Conservation (phyloP, 2,113 vertebrate species). For the Paraplagusia blochii region DNA sequence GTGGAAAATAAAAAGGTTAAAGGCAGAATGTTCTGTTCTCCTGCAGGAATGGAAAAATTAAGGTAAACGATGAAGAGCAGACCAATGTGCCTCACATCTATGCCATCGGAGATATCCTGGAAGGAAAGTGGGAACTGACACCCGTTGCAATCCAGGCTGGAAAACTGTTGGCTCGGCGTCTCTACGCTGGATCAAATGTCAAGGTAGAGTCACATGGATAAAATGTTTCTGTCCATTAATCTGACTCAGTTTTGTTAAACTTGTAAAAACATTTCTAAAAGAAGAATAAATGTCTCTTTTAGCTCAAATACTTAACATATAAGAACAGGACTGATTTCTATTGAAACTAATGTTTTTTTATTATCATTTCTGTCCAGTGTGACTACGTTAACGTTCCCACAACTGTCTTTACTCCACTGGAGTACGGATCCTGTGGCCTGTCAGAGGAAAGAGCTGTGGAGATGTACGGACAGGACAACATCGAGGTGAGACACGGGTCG, state of each 20-base stretch:
- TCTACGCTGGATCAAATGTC: conserved; percentile 75
- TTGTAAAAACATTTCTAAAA: no score
- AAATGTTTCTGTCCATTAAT: no score
- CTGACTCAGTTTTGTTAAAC: no score
- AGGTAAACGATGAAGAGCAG: conserved; percentile 89
- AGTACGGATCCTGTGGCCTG: conserved; percentile 91
- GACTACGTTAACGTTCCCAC: conserved; percentile 93
- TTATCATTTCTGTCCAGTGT: conserved; percentile 78
- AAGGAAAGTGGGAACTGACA: conserved; percentile 90
- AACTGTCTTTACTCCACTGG: conserved; percentile 93
- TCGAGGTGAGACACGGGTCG: conserved; percentile 77
- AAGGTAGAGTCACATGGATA: conserved; percentile 76
- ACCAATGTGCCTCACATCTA: conserved; percentile 89
- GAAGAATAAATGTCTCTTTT: no score
- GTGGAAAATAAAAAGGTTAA: no score
- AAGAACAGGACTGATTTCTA: no score
- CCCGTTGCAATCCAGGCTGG: conserved; percentile 95
- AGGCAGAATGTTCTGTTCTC: neutral
- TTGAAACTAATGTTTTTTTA: neutral
- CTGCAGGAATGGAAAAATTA: conserved; percentile 87
- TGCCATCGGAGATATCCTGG: conserved; percentile 90
- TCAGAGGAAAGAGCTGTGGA: conserved; percentile 86
- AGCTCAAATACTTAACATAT: no score
- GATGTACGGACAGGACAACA: conserved; percentile 79
- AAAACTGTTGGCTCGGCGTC: conserved; percentile 85